Evolutionary conservation across 2,113 vertebrate species (phyloP), one percentile per base, ranked within the genome.

Genomic region (chimpanzee (Pan troglodytes)): DNA sequence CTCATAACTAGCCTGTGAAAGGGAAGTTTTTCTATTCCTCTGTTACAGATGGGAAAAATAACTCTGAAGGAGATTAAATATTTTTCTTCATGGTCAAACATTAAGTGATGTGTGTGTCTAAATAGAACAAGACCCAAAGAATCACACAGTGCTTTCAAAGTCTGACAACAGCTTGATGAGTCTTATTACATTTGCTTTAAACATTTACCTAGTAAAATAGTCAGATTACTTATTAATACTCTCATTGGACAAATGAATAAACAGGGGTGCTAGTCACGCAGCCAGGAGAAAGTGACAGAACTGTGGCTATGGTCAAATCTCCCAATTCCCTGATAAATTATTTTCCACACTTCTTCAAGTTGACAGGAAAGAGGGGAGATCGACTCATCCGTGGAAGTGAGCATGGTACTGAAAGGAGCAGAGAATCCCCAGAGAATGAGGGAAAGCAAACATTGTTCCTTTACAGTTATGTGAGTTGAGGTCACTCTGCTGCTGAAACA

Each of bases 381-480:
- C 17, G 38, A 1, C 20, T 45, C 27, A 0, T 5, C 27, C 30
- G 23, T 4, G 45, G 43, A 40, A 40, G 9, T 2, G 7, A 67
- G 8, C 27, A 1, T 1, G 12, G 16, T 5, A 50, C 40, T 25
- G 16, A 32, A 43, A 40, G 75, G 18, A 75, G 38, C 55, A 35
- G 40, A n/a, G 32, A 32, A 2, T 14, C 57, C 20, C 35, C 61
- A 4, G 2, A 0, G 3, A 91, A 30, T 4, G 6, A 8, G 43
- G 1, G 8, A 45, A 79, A 67, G 85, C 0, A 4, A 3, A 45
- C 18, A 12, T 1, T 22, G 16, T 3, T 27, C 45, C 32, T 17
- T 57, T 32, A 22, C 11, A 1, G 4, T 18, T 48, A 4, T 5
- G 2, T 32, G 5, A 48, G 32, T 6, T 50, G 9, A n/a, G 23